A percentile compares a stretch with the other conserved stretches of the same genome.
These are phyloP conservation scores for Melanophora roralis DNA, from an alignment of 2,888 invertebrate species.

Conservation along the genomic window DNA sequence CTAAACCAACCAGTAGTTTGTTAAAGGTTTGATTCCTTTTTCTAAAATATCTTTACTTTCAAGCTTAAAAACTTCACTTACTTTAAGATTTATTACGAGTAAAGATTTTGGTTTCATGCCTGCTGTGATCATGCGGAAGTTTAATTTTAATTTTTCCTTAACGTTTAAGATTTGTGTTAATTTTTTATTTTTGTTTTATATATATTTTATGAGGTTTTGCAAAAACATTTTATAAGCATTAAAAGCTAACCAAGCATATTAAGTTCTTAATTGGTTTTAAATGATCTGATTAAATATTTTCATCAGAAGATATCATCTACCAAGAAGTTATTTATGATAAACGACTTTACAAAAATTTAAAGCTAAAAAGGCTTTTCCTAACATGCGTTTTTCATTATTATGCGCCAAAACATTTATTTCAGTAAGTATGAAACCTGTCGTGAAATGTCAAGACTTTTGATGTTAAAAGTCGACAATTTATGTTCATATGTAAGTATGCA, in stretches of 20 bases:
- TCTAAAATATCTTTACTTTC: neutral
- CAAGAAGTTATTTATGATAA: neutral
- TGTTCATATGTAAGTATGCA: neutral
- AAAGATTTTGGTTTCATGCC: conserved; percentile 48
- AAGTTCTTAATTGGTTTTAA: conserved; percentile 63
- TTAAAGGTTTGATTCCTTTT: neutral
- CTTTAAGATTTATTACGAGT: conserved; percentile 56
- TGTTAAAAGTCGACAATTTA: conserved; percentile 49
- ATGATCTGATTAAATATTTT: conserved; percentile 62
- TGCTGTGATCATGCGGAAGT: conserved; percentile 59
- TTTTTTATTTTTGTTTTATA: neutral
- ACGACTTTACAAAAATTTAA: neutral
- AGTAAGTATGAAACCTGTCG: conserved; percentile 57
- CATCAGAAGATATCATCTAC: conserved; percentile 55
- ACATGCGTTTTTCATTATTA: conserved; percentile 40
- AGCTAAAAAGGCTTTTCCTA: neutral
- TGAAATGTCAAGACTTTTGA: conserved; percentile 54
- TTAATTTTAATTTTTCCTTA: conserved; percentile 13
- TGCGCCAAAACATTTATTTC: conserved; percentile 33
- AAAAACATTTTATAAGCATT: conserved; percentile 20
- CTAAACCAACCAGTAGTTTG: conserved; percentile 46
- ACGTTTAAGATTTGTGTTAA: conserved; percentile 13
- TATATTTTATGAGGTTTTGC: neutral
- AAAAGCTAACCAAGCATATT: conserved; percentile 47
- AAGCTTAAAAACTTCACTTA: conserved; percentile 24